These are phyloP conservation scores for Plutomurus gul DNA, from an alignment of 1,140 invertebrate genomes.

Conservation along the genomic window DNA sequence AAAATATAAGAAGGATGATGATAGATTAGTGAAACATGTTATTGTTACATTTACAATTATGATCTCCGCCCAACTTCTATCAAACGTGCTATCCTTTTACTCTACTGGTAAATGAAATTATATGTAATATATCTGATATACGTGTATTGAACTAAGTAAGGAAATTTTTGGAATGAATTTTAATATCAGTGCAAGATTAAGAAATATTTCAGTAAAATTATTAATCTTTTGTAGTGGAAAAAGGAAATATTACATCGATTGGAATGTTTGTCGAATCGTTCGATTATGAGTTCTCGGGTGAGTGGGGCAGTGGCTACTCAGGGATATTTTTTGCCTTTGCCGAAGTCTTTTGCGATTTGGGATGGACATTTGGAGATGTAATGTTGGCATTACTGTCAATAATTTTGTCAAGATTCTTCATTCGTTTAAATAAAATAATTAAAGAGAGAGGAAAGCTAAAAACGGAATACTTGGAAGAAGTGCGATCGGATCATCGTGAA, in stretches of 20 bases:
- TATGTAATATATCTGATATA: not conserved
- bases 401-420: conserved; percentile 32
- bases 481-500: conserved; percentile 36
- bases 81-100: conserved; percentile 26
- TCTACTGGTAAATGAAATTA: conserved; percentile 17
- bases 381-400: conserved; percentile 32
- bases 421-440: conserved; percentile 25
- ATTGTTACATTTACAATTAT: not conserved
- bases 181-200: too few species aligned
- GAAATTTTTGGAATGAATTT: too few species aligned
- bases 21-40: conserved; percentile 32
- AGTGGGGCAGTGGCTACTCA: not conserved
- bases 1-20: conserved; percentile 27
- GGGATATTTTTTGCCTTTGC: not conserved
- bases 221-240: not conserved
- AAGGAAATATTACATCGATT: not conserved
- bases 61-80: not conserved
- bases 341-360: conserved; percentile 41
- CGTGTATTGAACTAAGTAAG: too few species aligned
- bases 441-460: not conserved
- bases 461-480: conserved; percentile 22
- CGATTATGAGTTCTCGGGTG: not conserved
- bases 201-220: not conserved
- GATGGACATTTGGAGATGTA: conserved; percentile 39
- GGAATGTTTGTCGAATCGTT: not conserved